Evolutionary conservation across 2,888 invertebrate species (phyloP).

Genomic region (Plebejus argus): DNA sequence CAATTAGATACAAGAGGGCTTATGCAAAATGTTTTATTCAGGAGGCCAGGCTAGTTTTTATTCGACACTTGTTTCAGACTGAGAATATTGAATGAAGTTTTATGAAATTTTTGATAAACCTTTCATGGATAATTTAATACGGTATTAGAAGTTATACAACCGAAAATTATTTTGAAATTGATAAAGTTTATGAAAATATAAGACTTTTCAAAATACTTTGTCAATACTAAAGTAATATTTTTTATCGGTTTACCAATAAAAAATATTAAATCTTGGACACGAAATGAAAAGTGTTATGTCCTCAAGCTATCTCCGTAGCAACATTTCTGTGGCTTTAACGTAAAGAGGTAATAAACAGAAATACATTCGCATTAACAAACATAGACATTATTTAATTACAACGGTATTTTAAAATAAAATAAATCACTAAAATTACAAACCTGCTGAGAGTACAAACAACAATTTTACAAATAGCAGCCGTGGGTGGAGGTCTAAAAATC

Average conservation of each 20-base stretch:
- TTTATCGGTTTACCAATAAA: no score
- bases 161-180: not conserved
- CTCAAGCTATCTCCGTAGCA: no score
- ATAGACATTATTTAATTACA: no score
- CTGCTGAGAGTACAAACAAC: not conserved
- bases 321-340: no score
- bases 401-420: not conserved
- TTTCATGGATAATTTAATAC: not conserved
- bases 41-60: slow-evolving; percentile 41
- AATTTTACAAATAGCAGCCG: not conserved
- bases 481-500: not conserved
- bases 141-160: not conserved
- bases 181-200: not conserved
- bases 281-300: no score
- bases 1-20: slow-evolving; percentile 48
- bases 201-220: no score
- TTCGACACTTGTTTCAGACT: slow-evolving; percentile 32
- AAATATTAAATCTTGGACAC: no score
- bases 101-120: not conserved
- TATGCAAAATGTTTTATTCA: slow-evolving; percentile 46
- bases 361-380: no score
- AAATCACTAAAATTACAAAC: not conserved
- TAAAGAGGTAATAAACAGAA: no score
- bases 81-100: slow-evolving; percentile 14
- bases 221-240: no score